Base-by-base conservation (phyloP, 2,797 vertebrate genomes). In the Brotula barbata region DNA sequence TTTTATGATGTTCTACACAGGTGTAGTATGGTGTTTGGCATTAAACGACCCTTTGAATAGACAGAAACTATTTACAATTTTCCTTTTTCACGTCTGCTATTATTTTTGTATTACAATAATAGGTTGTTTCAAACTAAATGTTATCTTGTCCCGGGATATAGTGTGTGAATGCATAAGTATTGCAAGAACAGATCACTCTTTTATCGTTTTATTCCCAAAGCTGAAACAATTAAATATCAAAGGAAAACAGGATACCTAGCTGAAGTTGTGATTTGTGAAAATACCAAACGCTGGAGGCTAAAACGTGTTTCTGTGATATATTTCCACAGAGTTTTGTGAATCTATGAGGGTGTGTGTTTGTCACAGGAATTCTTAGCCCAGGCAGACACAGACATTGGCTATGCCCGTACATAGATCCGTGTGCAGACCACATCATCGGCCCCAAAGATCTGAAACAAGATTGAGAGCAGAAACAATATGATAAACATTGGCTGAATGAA, bases 371-470 rank as follows among this genome's bases (percentile, higher is more conserved):
- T 17, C 28, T 17, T 7, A 22, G 28, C 17, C 17, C 4, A 16
- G 20, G 1, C 9, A 16, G 5, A 6, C 6, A 3, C 15, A 20
- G 17, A 21, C 14, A 10, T 53, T 55, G 34, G 66, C 91, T 91
- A 96, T 10, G 91, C 94, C 55, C 94, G 92, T 42, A 93, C 74
- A 58, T 98, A 98, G 92, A 97, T 91, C 78, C 95, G 90, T 9
- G 95, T 98, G 89, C 96, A 98, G 65, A 96, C 91, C 64, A 98
- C 93, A 2, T 97, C 95, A n/a, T 96, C 93, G 0, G 96, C 95
- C 73, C 95, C 96, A 10, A 98, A 95, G 2, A 90, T 96, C 96
- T 98, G 92, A 63, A 90, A 90, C 4, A 67, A 75, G 61, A 78
- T 42, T 16, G 16, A 75, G 40, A 50, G 10, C 42, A 50, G 12